Evolutionary conservation across 2,888 invertebrate genomes (phyloP).

Genomic region (Neoascia interrupta): DNA sequence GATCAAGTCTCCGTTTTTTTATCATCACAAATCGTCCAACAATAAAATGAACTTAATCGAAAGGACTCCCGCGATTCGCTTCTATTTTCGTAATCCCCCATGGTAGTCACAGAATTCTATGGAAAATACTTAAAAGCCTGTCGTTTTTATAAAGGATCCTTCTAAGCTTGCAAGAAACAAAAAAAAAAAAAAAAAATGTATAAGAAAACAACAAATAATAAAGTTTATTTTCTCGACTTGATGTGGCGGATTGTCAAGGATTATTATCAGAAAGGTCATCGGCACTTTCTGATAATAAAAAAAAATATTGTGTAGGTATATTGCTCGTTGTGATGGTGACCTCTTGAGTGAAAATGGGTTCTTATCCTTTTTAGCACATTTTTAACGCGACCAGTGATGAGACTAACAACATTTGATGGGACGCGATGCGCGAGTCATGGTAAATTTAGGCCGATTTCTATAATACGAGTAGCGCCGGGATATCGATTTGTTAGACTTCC

Average conservation of each 20-base stretch:
- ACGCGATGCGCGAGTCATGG: neutral
- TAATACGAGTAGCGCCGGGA: neutral
- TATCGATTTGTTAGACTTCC: neutral
- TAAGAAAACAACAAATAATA: too few species aligned
- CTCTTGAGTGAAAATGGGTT: neutral
- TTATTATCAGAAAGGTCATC: neutral
- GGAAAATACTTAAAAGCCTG: neutral
- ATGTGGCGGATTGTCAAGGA: neutral
- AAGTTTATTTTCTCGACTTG: neutral
- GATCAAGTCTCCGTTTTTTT: neutral
- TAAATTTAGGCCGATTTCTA: constrained; percentile 4
- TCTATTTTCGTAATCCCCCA: neutral
- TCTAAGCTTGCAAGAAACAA: too few species aligned
- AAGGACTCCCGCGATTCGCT: too few species aligned
- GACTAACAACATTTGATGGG: constrained; percentile 1
- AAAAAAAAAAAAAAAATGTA: too few species aligned
- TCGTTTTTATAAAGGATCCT: neutral
- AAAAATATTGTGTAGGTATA: too few species aligned
- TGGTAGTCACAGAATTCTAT: neutral
- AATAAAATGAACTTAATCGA: neutral
- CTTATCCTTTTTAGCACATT: neutral
- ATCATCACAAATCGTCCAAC: neutral
- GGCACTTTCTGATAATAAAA: too few species aligned
- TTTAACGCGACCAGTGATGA: neutral
- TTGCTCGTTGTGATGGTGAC: neutral